phyloP scores from a whole-genome alignment of 2,113 vertebrate species.

The Colistium nudipinnis region DNA sequence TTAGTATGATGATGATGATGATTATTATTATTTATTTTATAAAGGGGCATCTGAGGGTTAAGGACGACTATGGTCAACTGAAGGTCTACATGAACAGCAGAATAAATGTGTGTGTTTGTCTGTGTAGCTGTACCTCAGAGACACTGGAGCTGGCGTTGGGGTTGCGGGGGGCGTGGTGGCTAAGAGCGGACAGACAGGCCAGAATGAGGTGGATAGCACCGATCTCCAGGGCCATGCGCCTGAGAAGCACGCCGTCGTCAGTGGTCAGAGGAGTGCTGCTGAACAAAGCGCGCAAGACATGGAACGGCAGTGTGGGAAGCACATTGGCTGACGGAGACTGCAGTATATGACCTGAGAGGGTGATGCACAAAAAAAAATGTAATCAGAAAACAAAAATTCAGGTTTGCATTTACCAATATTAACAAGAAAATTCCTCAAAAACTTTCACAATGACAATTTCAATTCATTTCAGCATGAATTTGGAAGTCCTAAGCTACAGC shows the following conservation, averaged over 20 bases:
- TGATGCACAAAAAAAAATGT: neutral
- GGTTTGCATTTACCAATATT: neutral
- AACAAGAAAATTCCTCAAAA: too few species aligned
- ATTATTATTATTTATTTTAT: too few species aligned
- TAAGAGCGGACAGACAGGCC: constrained; percentile 96
- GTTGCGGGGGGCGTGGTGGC: constrained; percentile 94
- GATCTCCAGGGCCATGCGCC: constrained; percentile 97
- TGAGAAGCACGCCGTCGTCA: constrained; percentile 93
- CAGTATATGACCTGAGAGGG: constrained; percentile 90
- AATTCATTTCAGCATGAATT: too few species aligned
- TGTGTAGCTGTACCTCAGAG: constrained; percentile 85
- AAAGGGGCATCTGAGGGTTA: neutral
- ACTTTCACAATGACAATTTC: too few species aligned
- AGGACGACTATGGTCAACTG: neutral
- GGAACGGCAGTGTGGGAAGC: constrained; percentile 95
- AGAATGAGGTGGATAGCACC: constrained; percentile 96
- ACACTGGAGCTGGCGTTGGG: constrained; percentile 88
- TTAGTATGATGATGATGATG: too few species aligned
- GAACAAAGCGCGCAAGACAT: constrained; percentile 92
- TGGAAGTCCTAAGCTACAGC: too few species aligned
- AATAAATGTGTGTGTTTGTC: neutral
- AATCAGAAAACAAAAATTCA: neutral
- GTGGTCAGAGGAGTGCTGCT: constrained; percentile 94
- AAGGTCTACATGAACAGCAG: neutral
- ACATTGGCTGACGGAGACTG: constrained; percentile 98